phyloP scores from a whole-genome alignment of 2,888 invertebrate species.

The Monoplex corrugatus region DNA sequence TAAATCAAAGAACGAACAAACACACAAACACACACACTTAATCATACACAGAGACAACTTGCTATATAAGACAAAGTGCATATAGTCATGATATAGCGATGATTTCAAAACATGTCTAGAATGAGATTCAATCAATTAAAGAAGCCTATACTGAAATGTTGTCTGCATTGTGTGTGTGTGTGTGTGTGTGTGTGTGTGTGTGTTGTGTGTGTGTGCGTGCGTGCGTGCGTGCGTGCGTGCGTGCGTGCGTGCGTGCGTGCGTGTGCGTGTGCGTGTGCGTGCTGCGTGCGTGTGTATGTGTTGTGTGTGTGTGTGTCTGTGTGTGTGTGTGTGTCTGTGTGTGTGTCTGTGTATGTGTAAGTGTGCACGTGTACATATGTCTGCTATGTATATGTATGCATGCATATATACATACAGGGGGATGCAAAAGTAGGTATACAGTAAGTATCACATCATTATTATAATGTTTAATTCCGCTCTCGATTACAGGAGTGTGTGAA shows the following conservation, averaged over 20 bases:
- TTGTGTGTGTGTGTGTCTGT: too few species aligned
- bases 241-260: background rate
- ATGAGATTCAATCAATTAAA: background rate
- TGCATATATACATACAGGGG: background rate
- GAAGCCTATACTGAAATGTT: background rate
- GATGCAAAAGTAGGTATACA: background rate
- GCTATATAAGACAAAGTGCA: background rate
- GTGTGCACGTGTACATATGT: background rate
- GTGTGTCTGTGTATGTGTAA: background rate
- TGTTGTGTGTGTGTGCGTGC: too few species aligned
- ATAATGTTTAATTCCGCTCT: background rate
- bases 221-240: too few species aligned
- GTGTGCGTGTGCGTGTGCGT: background rate
- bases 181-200: background rate
- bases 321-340: too few species aligned
- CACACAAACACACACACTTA: background rate
- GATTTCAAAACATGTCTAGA: background rate
- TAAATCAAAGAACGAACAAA: background rate
- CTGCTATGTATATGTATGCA: background rate
- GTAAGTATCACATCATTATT: background rate
- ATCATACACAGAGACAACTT: background rate
- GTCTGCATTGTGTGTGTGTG: background rate
- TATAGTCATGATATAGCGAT: too few species aligned
- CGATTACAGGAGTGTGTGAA: background rate
- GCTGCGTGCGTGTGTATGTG: too few species aligned